These are phyloP conservation scores for Phenacoccus solenopsis DNA, from an alignment of 1,140 invertebrate genomes.

Conservation along the genomic window DNA sequence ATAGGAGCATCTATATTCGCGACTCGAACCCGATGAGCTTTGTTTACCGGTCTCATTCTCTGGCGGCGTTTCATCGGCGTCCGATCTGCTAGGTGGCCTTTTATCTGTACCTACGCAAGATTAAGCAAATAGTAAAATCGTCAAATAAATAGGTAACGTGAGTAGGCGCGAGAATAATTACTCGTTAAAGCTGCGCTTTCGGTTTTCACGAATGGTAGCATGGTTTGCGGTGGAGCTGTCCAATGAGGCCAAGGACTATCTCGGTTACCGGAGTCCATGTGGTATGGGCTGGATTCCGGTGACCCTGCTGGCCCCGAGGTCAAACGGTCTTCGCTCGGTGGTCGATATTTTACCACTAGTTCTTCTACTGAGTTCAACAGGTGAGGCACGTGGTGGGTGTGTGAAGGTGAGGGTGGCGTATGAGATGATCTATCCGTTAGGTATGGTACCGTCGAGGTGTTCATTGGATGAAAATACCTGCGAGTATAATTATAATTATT, in stretches of 20 bases:
- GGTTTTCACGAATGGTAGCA: neutral
- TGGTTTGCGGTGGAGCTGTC: constrained; percentile 30
- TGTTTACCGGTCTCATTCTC: neutral
- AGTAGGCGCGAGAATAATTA: too few relatives aligned
- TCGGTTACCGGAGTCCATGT: constrained; percentile 29
- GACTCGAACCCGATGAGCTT: constrained; percentile 34
- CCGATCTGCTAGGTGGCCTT: neutral
- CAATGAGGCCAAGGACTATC: constrained; percentile 50
- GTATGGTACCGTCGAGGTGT: constrained; percentile 54
- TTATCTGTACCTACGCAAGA: neutral
- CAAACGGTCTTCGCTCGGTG: constrained; percentile 49
- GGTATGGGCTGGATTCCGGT: constrained; percentile 28
- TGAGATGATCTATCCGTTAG: constrained; percentile 42
- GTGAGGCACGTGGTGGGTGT: constrained; percentile 30
- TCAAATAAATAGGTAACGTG: too few relatives aligned
- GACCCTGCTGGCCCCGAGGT: constrained; percentile 36
- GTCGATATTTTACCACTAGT: constrained; percentile 44
- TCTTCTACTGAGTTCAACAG: constrained; percentile 23
- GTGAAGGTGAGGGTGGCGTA: constrained; percentile 35
- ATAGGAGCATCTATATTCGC: constrained; percentile 72
- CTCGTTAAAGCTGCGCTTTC: neutral
- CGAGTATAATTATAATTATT: too few relatives aligned
- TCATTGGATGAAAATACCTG: constrained; percentile 42
- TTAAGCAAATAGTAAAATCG: neutral
- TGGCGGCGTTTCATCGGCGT: neutral